Evolutionary conservation across 1,140 invertebrate genomes (phyloP).

Genomic region (Dreissena polymorpha): DNA sequence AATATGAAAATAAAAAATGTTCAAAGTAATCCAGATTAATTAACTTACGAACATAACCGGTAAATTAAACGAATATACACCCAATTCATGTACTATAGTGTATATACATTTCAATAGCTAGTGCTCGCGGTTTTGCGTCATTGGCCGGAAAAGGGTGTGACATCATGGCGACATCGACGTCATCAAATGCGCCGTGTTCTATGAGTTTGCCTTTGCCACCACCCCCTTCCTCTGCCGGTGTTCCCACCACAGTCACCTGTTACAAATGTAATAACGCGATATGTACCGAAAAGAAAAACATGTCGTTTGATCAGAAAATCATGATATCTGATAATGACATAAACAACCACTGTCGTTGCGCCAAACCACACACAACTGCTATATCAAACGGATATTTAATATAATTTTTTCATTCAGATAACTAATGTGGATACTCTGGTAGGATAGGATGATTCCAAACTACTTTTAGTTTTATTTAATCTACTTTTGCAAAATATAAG

Average conservation of each 20-base stretch:
- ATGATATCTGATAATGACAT: not conserved
- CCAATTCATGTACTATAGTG: too few relatives aligned
- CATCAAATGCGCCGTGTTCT: conserved; percentile 69
- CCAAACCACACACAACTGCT: not conserved
- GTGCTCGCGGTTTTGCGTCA: conserved; percentile 3
- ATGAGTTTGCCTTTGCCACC: conserved; percentile 76
- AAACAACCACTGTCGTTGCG: not conserved
- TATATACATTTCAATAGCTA: conserved; percentile 48
- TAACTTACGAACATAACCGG: too few relatives aligned
- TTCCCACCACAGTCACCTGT: conserved; percentile 58
- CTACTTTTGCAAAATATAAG: too few relatives aligned
- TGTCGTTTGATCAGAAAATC: not conserved
- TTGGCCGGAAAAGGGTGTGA: conserved; percentile 68
- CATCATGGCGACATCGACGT: conserved; percentile 77
- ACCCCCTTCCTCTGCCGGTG: conserved; percentile 76
- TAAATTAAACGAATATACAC: too few relatives aligned
- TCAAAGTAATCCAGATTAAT: not conserved
- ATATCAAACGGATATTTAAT: too few relatives aligned
- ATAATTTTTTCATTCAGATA: too few relatives aligned
- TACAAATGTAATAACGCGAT: not conserved
- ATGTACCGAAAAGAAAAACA: not conserved
- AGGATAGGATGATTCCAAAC: too few relatives aligned
- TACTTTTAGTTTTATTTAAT: too few relatives aligned
- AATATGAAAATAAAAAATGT: too few relatives aligned
- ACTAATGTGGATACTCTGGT: too few relatives aligned